phyloP scores from a whole-genome alignment of 2,888 invertebrate species.

The Nycteola revayana region DNA sequence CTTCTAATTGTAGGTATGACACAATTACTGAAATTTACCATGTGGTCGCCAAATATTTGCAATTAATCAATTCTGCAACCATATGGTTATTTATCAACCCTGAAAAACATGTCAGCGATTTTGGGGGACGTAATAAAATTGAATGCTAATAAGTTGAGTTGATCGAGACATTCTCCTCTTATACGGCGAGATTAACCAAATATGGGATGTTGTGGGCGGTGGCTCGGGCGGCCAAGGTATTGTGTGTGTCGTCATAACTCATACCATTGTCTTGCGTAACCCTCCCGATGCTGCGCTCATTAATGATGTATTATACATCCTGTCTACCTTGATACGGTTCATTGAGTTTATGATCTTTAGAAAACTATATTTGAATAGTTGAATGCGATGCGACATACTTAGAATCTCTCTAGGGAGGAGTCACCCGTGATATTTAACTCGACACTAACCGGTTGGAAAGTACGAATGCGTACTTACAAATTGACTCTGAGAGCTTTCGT shows the following conservation, averaged over 20 bases:
- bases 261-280: constrained; percentile 70
- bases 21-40: too few relatives aligned
- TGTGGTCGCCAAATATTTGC: too few relatives aligned
- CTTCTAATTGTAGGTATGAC: too few relatives aligned
- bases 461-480: constrained; percentile 45
- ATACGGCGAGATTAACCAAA: constrained; percentile 68
- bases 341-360: constrained; percentile 55
- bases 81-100: constrained; percentile 44
- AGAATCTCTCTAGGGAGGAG: constrained; percentile 35
- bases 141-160: constrained; percentile 54
- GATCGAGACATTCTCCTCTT: constrained; percentile 63
- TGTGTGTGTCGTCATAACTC: constrained; percentile 50
- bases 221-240: constrained; percentile 50
- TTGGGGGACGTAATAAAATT: constrained; percentile 53
- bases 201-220: constrained; percentile 65
- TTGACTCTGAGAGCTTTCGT: constrained; percentile 54
- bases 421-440: constrained; percentile 41
- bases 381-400: constrained; percentile 32
- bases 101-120: constrained; percentile 41
- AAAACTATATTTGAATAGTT: constrained; percentile 33
- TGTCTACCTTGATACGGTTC: constrained; percentile 59
- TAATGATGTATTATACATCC: constrained; percentile 68
- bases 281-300: constrained; percentile 44
- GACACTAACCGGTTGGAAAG: constrained; percentile 67
- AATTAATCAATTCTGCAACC: constrained; percentile 30